These are phyloP conservation scores for Acrobeloides nanus DNA, from an alignment of 2,888 invertebrate genomes.

Conservation along the genomic window DNA sequence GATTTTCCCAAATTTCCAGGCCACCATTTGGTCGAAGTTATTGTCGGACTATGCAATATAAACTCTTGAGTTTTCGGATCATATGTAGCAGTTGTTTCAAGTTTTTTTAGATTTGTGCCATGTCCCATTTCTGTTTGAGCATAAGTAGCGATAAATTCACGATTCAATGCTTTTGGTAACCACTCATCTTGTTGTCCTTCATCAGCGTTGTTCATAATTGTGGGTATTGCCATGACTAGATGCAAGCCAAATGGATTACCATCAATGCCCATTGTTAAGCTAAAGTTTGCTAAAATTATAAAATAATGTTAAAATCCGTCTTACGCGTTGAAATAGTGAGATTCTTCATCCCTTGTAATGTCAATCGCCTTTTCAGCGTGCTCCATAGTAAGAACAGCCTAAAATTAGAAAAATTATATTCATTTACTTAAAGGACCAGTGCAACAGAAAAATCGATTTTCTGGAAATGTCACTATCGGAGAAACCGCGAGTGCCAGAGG, in stretches of 20 bases:
- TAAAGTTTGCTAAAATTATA: too few relatives aligned
- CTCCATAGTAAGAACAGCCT: too few relatives aligned
- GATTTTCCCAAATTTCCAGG: conserved; percentile 91
- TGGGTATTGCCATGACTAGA: conserved; percentile 84
- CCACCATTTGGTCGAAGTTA: conserved; percentile 92
- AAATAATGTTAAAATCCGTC: too few relatives aligned
- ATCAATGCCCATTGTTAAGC: conserved; percentile 5
- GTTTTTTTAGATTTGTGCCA: conserved; percentile 72
- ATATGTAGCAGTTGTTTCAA: conserved; percentile 87
- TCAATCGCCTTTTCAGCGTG: too few relatives aligned
- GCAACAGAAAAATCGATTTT: too few relatives aligned
- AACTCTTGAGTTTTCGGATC: conserved; percentile 76
- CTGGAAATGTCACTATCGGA: too few relatives aligned
- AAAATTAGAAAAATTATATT: too few relatives aligned
- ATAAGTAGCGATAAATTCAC: conserved; percentile 81
- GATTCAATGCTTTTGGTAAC: conserved; percentile 73
- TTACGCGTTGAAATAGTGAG: too few relatives aligned
- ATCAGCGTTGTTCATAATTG: conserved; percentile 78
- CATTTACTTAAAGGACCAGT: too few relatives aligned
- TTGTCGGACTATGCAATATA: conserved; percentile 74
- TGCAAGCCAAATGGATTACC: conserved; percentile 61
- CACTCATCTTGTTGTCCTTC: conserved; percentile 79
- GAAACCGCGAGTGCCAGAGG: too few relatives aligned
- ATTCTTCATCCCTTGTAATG: too few relatives aligned
- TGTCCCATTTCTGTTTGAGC: conserved; percentile 96